phyloP scores from a whole-genome alignment of 2,113 vertebrate species.

The Epinephelus cyanopodus region DNA sequence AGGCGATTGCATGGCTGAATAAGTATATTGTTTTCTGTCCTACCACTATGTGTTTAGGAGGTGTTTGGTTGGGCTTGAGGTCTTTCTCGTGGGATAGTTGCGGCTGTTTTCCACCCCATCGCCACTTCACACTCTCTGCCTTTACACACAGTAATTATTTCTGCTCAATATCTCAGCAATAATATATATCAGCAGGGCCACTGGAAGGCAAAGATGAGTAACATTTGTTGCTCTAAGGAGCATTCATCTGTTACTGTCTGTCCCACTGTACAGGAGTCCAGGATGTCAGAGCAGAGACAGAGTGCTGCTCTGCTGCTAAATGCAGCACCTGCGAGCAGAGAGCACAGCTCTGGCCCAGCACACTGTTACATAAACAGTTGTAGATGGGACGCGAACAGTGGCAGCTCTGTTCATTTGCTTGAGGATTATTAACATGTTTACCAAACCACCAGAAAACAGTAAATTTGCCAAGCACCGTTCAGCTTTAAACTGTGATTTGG shows the following conservation, averaged over 20 bases:
- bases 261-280: conserved; percentile 18
- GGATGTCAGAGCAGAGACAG: conserved; percentile 42
- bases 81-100: conserved; percentile 37
- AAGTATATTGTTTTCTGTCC: conserved; percentile 33
- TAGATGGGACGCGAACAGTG: conserved; percentile 71
- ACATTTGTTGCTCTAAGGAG: conserved; percentile 20
- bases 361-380: conserved; percentile 77
- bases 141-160: conserved; percentile 21
- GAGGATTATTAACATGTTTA: conserved; percentile 77
- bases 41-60: conserved; percentile 14
- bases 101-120: conserved; percentile 24
- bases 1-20: conserved; percentile 25
- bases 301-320: conserved; percentile 53
- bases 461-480: conserved; percentile 53
- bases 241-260: conserved; percentile 49
- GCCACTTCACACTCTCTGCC: conserved; percentile 22
- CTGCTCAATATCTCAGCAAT: conserved; percentile 31
- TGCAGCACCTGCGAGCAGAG: conserved; percentile 77
- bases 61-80: conserved; percentile 17
- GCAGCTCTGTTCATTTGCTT: conserved; percentile 75
- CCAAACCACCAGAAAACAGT: conserved; percentile 64
- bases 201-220: conserved; percentile 54
- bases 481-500: conserved; percentile 60
- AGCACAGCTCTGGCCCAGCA: conserved; percentile 71
- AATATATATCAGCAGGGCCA: conserved; percentile 15